These are phyloP conservation scores for Atethmia centrago DNA, from an alignment of 2,888 invertebrate species.

Conservation along the genomic window DNA sequence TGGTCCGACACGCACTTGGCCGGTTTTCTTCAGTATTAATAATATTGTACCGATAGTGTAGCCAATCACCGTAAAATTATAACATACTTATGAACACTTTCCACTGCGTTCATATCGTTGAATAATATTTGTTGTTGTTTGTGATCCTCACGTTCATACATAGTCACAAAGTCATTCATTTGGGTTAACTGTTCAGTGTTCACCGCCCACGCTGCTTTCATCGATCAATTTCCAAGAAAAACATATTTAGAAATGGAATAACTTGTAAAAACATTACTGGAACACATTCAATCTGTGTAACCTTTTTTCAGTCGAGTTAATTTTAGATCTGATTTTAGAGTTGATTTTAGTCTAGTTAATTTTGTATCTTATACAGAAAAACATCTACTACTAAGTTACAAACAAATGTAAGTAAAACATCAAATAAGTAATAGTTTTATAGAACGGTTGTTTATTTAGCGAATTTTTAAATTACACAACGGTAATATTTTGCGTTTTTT, in stretches of 20 bases:
- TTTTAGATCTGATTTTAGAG: slow-evolving; percentile 13
- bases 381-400: background rate
- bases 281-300: background rate
- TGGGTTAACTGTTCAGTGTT: slow-evolving; percentile 36
- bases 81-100: background rate
- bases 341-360: too few species aligned
- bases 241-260: slow-evolving; percentile 24
- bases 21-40: too few species aligned
- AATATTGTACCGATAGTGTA: too few species aligned
- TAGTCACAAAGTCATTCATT: slow-evolving; percentile 45
- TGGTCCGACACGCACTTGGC: too few species aligned
- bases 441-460: slow-evolving; percentile 56
- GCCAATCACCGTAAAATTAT: background rate
- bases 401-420: slow-evolving; percentile 33
- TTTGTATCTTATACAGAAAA: slow-evolving; percentile 9
- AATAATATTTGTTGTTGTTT: slow-evolving; percentile 44
- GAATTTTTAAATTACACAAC: slow-evolving; percentile 81
- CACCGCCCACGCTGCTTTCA: slow-evolving; percentile 35
- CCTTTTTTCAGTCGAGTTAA: slow-evolving; percentile 20
- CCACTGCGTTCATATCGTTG: background rate
- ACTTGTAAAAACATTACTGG: slow-evolving; percentile 20
- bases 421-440: slow-evolving; percentile 11
- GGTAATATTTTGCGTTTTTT: slow-evolving; percentile 76
- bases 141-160: slow-evolving; percentile 27
- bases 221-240: slow-evolving; percentile 53